Evolutionary conservation across 2,113 vertebrate genomes (phyloP).

Genomic region (Martes martes): DNA sequence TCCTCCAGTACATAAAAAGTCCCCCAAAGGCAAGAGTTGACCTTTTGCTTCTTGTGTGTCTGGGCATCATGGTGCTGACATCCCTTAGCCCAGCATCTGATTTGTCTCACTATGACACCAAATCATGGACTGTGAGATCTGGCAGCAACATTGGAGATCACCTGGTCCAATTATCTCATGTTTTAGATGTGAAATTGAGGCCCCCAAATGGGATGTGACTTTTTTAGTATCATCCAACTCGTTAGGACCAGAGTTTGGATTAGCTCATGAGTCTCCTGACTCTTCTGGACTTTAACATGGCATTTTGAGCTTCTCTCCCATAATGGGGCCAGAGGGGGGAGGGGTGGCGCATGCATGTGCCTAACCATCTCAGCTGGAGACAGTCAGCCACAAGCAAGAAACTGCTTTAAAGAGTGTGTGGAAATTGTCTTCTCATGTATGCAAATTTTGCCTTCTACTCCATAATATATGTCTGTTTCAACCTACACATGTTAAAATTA

Average conservation of each 20-base stretch:
- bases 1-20: not conserved
- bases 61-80: not conserved
- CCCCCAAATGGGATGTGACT: not conserved
- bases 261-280: not conserved
- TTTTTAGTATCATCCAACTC: not conserved
- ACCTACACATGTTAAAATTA: not conserved
- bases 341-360: fast-evolving
- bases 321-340: too few relatives aligned
- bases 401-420: not conserved
- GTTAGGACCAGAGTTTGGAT: not conserved
- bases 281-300: not conserved
- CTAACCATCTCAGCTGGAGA: not conserved
- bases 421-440: not conserved
- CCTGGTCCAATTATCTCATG: not conserved
- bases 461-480: not conserved
- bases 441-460: not conserved
- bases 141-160: not conserved
- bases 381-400: not conserved
- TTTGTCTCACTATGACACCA: not conserved
- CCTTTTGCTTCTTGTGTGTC: not conserved
- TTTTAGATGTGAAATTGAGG: not conserved
- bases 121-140: not conserved
- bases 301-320: not conserved
- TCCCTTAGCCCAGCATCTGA: not conserved
- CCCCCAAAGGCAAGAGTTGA: not conserved